phyloP scores from a whole-genome alignment of 1,140 invertebrate species.

The Drosophila sechellia region DNA sequence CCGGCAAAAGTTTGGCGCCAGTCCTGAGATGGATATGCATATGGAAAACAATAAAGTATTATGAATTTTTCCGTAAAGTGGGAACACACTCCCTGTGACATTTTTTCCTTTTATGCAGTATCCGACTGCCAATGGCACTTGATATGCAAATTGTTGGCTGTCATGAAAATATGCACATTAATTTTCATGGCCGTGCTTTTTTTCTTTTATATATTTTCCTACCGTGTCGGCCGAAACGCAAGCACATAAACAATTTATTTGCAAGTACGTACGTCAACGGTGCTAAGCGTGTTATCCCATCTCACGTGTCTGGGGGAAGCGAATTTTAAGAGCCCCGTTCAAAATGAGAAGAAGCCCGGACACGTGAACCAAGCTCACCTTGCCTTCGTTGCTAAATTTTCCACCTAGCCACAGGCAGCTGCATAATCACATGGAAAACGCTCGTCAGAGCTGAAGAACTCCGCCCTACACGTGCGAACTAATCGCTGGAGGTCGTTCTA shows the following conservation, averaged over 20 bases:
- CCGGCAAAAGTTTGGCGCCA: slow-evolving; percentile 8
- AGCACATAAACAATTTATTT: slow-evolving; percentile 37
- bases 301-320: slow-evolving; percentile 29
- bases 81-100: slow-evolving; percentile 22
- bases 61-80: slow-evolving; percentile 37
- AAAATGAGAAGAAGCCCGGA: neutral
- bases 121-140: slow-evolving; percentile 45
- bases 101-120: slow-evolving; percentile 15
- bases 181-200: slow-evolving; percentile 53
- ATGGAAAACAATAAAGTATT: slow-evolving; percentile 53
- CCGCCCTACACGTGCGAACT: slow-evolving; percentile 30
- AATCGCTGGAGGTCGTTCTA: slow-evolving; percentile 34
- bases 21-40: slow-evolving; percentile 34
- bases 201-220: slow-evolving; percentile 21
- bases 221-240: slow-evolving; percentile 20
- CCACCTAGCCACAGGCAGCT: slow-evolving; percentile 18
- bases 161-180: slow-evolving; percentile 81
- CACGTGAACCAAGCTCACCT: slow-evolving; percentile 19
- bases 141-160: slow-evolving; percentile 76
- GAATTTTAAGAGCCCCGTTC: slow-evolving; percentile 4
- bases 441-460: slow-evolving; percentile 31
- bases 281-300: slow-evolving; percentile 42
- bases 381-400: slow-evolving; percentile 4
- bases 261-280: slow-evolving; percentile 33
- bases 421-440: slow-evolving; percentile 65